phyloP scores from a whole-genome alignment of 2,888 invertebrate species.

The Chorisops tibialis region DNA sequence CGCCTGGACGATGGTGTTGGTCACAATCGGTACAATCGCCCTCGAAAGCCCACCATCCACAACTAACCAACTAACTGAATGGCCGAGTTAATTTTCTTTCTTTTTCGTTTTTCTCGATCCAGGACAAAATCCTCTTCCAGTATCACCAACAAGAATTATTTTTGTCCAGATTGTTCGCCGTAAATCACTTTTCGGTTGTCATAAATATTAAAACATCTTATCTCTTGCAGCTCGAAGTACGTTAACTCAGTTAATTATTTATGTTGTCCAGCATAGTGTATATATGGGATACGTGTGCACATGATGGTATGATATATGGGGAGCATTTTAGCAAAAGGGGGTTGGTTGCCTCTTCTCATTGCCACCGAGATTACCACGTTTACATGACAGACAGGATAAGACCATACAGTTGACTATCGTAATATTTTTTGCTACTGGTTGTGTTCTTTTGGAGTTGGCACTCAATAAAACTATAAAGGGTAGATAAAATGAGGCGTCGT shows the following conservation, averaged over 20 bases:
- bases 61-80: no score
- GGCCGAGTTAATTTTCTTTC: no score
- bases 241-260: constrained; percentile 52
- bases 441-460: no score
- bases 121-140: constrained; percentile 1
- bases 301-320: no score
- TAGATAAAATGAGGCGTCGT: no score
- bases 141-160: constrained; percentile 43
- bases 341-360: no score
- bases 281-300: constrained; percentile 1
- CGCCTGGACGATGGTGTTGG: constrained; percentile 26
- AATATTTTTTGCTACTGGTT: no score
- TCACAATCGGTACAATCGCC: constrained; percentile 8
- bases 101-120: constrained; percentile 6
- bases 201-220: constrained; percentile 54
- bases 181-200: constrained; percentile 45
- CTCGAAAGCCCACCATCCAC: neutral
- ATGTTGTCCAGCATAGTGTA: constrained; percentile 40
- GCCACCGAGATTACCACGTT: no score
- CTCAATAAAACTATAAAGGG: no score
- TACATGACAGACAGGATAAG: no score
- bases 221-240: constrained; percentile 37
- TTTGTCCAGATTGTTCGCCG: constrained; percentile 45
- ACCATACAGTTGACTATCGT: no score
- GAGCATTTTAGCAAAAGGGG: no score